Percentiles rank a stretch among this genome's conserved stretches.
Evolutionary conservation across 1,140 invertebrate species (phyloP).

Genomic region (Ostrea denselamellosa): DNA sequence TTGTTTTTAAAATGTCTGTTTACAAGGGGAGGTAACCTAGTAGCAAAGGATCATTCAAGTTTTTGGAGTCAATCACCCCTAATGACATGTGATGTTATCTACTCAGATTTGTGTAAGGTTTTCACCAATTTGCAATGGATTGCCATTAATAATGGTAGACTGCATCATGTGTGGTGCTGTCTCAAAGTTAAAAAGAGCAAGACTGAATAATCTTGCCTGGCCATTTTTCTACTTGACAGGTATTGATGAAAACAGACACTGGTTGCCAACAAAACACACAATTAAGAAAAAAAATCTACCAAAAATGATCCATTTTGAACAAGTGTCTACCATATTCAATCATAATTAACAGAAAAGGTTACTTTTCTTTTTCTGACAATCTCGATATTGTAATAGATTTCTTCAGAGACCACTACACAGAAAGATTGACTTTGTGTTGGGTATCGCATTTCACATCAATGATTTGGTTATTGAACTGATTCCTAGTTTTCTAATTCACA

Average conservation of each 20-base stretch:
- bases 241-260: conserved; percentile 33
- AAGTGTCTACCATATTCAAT: conserved; percentile 15
- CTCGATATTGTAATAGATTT: not conserved
- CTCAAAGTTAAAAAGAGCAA: conserved; percentile 29
- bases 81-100: conserved; percentile 28
- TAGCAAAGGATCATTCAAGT: not conserved
- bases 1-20: not conserved
- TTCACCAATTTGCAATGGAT: conserved; percentile 35
- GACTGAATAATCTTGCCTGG: conserved; percentile 15
- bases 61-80: not conserved
- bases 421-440: not conserved
- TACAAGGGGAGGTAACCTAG: conserved; percentile 6
- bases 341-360: conserved; percentile 30
- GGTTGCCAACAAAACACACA: conserved; percentile 18
- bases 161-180: conserved; percentile 15
- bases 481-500: not conserved
- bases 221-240: conserved; percentile 30
- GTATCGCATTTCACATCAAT: not conserved
- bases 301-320: conserved; percentile 28
- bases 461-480: not conserved
- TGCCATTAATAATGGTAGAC: conserved; percentile 6
- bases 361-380: conserved; percentile 18
- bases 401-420: not conserved
- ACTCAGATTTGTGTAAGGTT: conserved; percentile 15
- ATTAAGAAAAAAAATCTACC: conserved; percentile 29